Evolutionary conservation across 2,113 vertebrate species (phyloP).

Genomic region (Brachyhypopomus gauderio): DNA sequence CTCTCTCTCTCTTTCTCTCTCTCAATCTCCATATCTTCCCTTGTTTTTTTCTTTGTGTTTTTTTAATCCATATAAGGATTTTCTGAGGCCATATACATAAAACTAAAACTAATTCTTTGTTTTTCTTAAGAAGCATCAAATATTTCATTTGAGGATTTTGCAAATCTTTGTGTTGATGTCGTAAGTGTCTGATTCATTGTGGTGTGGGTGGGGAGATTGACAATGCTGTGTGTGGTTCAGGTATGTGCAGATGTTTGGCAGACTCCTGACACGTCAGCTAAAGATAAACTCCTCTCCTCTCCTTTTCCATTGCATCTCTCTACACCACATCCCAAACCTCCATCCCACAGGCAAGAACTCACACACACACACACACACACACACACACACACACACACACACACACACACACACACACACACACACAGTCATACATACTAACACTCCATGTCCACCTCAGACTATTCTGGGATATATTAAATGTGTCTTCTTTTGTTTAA

Average conservation of each 20-base stretch:
- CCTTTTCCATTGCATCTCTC: constrained; percentile 86
- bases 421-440: neutral
- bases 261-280: constrained; percentile 79
- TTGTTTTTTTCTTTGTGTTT: neutral
- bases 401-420: neutral
- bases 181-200: constrained; percentile 4
- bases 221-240: constrained; percentile 65
- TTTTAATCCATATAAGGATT: neutral
- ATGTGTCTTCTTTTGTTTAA: neutral
- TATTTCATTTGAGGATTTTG: constrained; percentile 13
- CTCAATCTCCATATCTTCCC: no score
- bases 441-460: neutral
- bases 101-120: neutral
- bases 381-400: neutral
- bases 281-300: constrained; percentile 82
- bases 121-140: constrained; percentile 14
- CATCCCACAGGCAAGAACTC: constrained; percentile 79
- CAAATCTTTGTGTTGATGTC: neutral
- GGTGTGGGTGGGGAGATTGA: neutral
- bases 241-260: constrained; percentile 85
- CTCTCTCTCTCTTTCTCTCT: neutral
- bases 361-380: neutral
- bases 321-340: constrained; percentile 80
- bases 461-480: neutral
- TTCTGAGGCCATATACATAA: constrained; percentile 7